Conservation (phyloP, 2,888 invertebrate genomes). For the Blomia tropicalis region DNA sequence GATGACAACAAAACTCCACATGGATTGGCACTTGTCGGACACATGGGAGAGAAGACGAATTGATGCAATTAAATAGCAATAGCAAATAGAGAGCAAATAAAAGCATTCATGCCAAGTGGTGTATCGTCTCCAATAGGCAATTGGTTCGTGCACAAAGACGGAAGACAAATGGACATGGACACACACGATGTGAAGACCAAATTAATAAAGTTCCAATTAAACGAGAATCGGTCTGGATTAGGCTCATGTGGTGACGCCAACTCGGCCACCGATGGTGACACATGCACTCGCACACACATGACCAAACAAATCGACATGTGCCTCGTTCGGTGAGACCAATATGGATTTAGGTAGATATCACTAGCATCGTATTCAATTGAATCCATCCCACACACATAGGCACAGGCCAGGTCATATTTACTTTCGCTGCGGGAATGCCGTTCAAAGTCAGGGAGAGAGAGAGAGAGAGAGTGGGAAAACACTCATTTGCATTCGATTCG, state of each 20-base stretch:
- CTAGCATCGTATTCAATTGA: too few species aligned
- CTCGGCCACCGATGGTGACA: background rate
- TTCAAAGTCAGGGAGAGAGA: background rate
- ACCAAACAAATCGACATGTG: background rate
- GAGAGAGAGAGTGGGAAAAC: background rate
- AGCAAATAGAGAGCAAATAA: background rate
- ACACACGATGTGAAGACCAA: too few species aligned
- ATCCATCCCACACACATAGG: background rate
- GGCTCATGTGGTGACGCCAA: background rate
- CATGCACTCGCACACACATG: background rate
- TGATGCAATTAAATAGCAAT: constrained; percentile 12
- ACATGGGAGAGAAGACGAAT: constrained; percentile 13
- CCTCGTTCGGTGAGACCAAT: background rate
- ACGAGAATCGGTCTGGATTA: background rate
- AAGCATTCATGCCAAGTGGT: background rate
- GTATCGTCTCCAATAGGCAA: background rate
- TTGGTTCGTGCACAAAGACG: background rate
- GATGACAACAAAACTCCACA: too few species aligned
- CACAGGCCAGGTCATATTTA: background rate
- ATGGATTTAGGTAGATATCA: background rate
- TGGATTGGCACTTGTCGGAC: background rate
- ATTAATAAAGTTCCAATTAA: constrained; percentile 14
- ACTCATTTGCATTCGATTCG: constrained; percentile 12
- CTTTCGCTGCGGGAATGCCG: background rate
- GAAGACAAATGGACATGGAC: too few species aligned